Percentiles rank a stretch among this genome's conserved stretches.
Conservation (phyloP, 2,797 vertebrate genomes). For the Eulemur mongoz region DNA sequence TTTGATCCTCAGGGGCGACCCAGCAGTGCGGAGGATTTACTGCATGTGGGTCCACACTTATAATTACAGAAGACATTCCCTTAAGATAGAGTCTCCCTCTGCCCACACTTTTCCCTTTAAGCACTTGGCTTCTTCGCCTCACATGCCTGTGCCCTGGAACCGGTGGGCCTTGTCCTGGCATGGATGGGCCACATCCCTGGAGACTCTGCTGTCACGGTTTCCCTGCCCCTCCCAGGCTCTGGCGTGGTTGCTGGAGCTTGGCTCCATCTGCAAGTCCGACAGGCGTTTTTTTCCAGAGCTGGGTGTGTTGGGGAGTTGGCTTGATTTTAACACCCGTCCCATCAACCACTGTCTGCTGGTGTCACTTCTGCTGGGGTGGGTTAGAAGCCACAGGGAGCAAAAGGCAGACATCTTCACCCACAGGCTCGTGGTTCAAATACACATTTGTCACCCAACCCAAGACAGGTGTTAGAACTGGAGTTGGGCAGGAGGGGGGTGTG, state of each 20-base stretch:
- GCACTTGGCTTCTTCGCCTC: not conserved
- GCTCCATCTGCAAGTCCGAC: slow-evolving; percentile 30
- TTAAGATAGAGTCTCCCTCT: not conserved
- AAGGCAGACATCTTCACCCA: slow-evolving; percentile 21
- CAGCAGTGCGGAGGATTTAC: not conserved
- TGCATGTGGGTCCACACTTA: not conserved
- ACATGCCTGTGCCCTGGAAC: not conserved
- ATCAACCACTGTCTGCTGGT: not conserved
- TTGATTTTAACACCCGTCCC: not conserved
- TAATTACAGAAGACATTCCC: not conserved
- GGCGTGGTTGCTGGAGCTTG: not conserved
- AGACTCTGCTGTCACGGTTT: not conserved
- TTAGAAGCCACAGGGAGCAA: not conserved
- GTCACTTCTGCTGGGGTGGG: not conserved
- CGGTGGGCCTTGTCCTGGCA: not conserved
- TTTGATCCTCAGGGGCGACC: not conserved
- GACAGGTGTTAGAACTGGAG: not conserved
- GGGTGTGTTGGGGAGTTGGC: not conserved
- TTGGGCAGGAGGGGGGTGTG: not conserved
- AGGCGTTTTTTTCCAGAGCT: not conserved
- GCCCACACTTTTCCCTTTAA: not conserved
- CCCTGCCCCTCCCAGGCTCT: not conserved
- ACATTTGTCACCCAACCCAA: slow-evolving; percentile 31
- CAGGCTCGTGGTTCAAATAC: slow-evolving; percentile 28
- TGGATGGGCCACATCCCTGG: not conserved